Evolutionary conservation across 2,888 invertebrate genomes (phyloP).

Genomic region (Mythimna vitellina): DNA sequence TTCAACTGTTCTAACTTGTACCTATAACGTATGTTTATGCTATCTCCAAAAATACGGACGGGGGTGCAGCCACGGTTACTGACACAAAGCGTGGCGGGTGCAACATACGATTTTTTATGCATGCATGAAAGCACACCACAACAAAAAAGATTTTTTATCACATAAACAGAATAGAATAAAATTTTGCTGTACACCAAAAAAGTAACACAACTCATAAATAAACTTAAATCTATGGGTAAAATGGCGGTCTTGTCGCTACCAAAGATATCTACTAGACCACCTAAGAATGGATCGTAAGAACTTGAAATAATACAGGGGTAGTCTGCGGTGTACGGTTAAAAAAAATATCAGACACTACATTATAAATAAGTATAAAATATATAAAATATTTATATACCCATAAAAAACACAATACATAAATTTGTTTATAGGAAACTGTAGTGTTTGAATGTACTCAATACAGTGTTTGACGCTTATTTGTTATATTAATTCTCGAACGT

Average conservation of each 20-base stretch:
- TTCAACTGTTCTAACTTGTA: slow-evolving; percentile 16
- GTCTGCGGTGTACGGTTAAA: too few relatives aligned
- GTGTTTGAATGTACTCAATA: not conserved
- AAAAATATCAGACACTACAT: too few relatives aligned
- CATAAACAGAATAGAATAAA: not conserved
- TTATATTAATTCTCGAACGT: not conserved
- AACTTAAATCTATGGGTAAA: too few relatives aligned
- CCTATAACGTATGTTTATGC: not conserved
- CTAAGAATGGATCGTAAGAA: too few relatives aligned
- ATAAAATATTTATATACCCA: too few relatives aligned
- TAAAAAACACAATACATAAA: not conserved
- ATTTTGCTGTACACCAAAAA: too few relatives aligned
- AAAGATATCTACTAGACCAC: too few relatives aligned
- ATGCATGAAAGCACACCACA: slow-evolving; percentile 1
- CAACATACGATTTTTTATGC: not conserved
- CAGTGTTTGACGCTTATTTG: not conserved
- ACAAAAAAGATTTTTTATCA: not conserved
- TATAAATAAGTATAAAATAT: not conserved
- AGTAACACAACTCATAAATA: not conserved
- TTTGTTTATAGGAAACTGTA: not conserved
- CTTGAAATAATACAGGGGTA: too few relatives aligned
- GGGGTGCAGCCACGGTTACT: not conserved
- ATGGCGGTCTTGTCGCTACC: too few relatives aligned
- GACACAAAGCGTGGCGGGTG: not conserved
- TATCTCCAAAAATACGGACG: slow-evolving; percentile 4